phyloP scores from a whole-genome alignment of 2,797 vertebrate genomes.

The Amblyopsis hoosieri region DNA sequence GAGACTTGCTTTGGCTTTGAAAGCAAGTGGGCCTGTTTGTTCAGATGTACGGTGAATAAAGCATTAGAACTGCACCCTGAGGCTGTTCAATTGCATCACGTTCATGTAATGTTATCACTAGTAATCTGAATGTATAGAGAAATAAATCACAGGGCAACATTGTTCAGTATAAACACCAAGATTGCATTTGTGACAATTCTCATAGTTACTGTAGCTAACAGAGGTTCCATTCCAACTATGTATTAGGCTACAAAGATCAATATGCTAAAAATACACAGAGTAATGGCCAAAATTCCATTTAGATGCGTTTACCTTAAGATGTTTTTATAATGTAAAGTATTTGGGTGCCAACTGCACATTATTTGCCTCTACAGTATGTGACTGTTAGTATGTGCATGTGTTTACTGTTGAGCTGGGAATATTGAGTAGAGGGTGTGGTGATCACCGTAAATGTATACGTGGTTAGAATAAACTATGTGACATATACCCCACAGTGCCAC shows the following conservation, averaged over 20 bases:
- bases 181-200: slow-evolving; percentile 62
- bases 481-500: background rate
- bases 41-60: slow-evolving; percentile 29
- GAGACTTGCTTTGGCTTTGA: background rate
- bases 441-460: slow-evolving; percentile 5
- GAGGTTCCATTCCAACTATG: slow-evolving; percentile 36
- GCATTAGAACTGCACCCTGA: slow-evolving; percentile 18
- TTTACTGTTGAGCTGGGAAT: slow-evolving; percentile 6
- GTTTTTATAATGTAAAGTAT: background rate
- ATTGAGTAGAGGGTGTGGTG: background rate
- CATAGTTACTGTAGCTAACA: slow-evolving; percentile 11
- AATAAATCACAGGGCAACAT: slow-evolving; percentile 43
- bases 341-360: background rate
- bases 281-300: slow-evolving; percentile 36
- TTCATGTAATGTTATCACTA: slow-evolving; percentile 42
- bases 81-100: slow-evolving; percentile 20
- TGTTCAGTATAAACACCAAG: slow-evolving; percentile 49
- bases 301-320: slow-evolving; percentile 22
- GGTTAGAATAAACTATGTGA: slow-evolving; percentile 19
- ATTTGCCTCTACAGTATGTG: background rate
- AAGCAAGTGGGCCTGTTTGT: slow-evolving; percentile 8
- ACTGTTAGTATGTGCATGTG: slow-evolving; percentile 2
- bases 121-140: slow-evolving; percentile 30
- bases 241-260: slow-evolving; percentile 66
- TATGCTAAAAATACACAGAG: slow-evolving; percentile 72